Conservation (phyloP, 2,113 vertebrate genomes). For the Asarcornis scutulata region DNA sequence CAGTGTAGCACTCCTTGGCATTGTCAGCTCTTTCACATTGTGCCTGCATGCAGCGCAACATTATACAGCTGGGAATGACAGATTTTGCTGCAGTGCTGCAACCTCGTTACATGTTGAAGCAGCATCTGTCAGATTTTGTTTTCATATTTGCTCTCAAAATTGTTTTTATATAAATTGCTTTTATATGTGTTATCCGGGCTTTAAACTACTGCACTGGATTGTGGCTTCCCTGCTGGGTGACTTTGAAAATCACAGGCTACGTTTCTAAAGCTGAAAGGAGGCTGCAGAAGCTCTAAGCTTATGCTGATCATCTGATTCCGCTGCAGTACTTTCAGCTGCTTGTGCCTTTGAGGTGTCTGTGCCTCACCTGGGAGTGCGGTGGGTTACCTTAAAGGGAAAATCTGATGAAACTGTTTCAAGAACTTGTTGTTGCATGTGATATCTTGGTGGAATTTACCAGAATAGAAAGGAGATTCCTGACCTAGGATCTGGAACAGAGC, state of each 20-base stretch:
- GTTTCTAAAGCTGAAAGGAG: neutral
- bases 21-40: neutral
- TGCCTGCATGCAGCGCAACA: neutral
- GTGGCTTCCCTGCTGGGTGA: neutral
- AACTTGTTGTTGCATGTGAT: conserved; percentile 71
- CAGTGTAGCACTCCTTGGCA: neutral
- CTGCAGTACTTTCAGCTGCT: conserved; percentile 61
- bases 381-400: conserved; percentile 64
- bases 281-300: conserved; percentile 44
- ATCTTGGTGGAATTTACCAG: conserved; percentile 52
- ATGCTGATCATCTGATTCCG: conserved; percentile 66
- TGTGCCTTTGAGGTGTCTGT: conserved; percentile 43
- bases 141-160: neutral
- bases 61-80: neutral
- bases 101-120: neutral
- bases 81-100: conserved; percentile 72
- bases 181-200: neutral
- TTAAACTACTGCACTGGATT: neutral
- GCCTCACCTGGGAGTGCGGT: conserved; percentile 53
- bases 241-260: neutral
- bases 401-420: conserved; percentile 60
- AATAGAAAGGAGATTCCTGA: conserved; percentile 59
- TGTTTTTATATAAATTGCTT: neutral
- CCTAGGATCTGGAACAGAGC: conserved; percentile 48
- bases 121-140: neutral